Conservation (phyloP, 2,888 invertebrate species). For the Melipona beecheii region DNA sequence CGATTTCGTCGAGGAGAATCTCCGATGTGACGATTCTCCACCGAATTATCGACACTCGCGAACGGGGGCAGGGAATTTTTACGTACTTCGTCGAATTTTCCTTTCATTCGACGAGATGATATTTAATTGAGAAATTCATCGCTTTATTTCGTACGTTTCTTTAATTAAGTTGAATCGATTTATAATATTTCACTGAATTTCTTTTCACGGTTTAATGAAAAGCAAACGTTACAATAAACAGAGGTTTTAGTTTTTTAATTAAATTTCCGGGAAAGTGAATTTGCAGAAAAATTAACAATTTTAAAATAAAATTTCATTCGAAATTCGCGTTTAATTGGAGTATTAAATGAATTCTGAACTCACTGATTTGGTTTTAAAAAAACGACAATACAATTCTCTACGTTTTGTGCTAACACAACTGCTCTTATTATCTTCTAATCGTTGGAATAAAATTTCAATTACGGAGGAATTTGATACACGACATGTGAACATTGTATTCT, state of each 20-base stretch:
- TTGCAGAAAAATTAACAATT: too few relatives aligned
- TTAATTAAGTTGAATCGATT: too few relatives aligned
- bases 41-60: background rate
- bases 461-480: background rate
- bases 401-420: too few relatives aligned
- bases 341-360: too few relatives aligned
- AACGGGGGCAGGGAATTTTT: background rate
- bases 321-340: too few relatives aligned
- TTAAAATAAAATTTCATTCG: too few relatives aligned
- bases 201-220: too few relatives aligned
- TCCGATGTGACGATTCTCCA: background rate
- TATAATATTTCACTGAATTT: too few relatives aligned
- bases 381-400: background rate
- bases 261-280: too few relatives aligned
- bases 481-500: background rate
- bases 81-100: background rate
- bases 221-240: too few relatives aligned
- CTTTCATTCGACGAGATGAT: background rate
- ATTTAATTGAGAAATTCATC: rapidly evolving
- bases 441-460: background rate
- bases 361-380: background rate
- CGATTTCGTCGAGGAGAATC: background rate
- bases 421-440: background rate
- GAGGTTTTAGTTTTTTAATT: too few relatives aligned
- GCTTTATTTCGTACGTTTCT: too few relatives aligned